phyloP scores from a whole-genome alignment of 1,140 invertebrate genomes.

The Caligus rogercresseyi region DNA sequence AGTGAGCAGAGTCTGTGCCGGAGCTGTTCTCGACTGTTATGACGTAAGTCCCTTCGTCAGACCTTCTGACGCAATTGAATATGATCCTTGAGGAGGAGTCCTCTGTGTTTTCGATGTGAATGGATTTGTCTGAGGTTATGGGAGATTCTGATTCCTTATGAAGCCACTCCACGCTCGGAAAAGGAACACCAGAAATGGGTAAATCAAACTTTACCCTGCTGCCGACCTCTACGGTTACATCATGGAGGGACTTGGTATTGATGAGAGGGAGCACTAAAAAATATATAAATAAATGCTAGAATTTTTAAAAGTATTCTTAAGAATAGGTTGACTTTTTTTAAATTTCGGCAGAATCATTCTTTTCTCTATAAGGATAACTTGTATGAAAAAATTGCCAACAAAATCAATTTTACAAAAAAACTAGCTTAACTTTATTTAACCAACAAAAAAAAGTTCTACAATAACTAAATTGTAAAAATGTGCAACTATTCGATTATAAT shows the following conservation, averaged over 20 bases:
- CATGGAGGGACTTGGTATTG: conserved; percentile 67
- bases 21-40: conserved; percentile 31
- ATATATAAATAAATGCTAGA: conserved; percentile 19
- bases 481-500: too few species aligned
- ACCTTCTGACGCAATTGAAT: not conserved
- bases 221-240: conserved; percentile 72
- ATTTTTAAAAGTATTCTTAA: too few species aligned
- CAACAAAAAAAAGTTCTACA: too few species aligned
- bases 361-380: too few species aligned
- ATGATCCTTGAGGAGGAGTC: not conserved
- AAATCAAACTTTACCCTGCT: conserved; percentile 76
- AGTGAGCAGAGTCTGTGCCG: conserved; percentile 66
- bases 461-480: too few species aligned
- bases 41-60: not conserved
- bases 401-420: too few species aligned
- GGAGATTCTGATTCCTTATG: not conserved
- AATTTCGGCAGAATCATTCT: too few species aligned
- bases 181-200: conserved; percentile 72
- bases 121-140: not conserved
- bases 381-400: too few species aligned
- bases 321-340: too few species aligned
- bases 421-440: too few species aligned
- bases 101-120: not conserved
- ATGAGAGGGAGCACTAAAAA: conserved; percentile 73
- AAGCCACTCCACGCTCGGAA: conserved; percentile 69